Percentiles rank a stretch among this genome's conserved stretches.
These are phyloP conservation scores for Xenops minutus DNA, from an alignment of 2,797 vertebrate genomes.

Conservation along the genomic window DNA sequence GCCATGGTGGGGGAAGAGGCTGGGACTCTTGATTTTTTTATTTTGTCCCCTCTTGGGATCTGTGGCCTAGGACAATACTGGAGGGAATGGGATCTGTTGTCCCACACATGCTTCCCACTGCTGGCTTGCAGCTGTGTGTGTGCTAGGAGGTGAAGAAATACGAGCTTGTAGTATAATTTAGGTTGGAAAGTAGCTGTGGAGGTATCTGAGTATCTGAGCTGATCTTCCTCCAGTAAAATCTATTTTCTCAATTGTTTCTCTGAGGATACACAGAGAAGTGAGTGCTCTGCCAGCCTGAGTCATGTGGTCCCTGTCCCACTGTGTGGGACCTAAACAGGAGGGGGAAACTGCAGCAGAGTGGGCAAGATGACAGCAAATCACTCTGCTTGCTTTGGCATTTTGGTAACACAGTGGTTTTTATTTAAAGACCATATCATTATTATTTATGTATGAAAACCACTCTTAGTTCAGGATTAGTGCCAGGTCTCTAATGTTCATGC, in stretches of 20 bases:
- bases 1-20: not conserved
- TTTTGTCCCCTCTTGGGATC: not conserved
- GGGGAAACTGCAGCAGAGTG: not conserved
- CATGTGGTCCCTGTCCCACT: not conserved
- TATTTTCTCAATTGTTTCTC: not conserved
- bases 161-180: not conserved
- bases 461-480: constrained; percentile 14
- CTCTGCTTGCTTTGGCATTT: not conserved
- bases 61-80: not conserved
- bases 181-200: not conserved
- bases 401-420: not conserved
- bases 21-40: not conserved
- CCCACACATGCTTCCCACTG: not conserved
- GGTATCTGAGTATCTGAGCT: not conserved
- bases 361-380: not conserved
- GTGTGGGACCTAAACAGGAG: not conserved
- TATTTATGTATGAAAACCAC: constrained; percentile 23
- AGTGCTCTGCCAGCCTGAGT: not conserved
- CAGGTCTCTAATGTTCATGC: not conserved
- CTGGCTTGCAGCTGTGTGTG: not conserved
- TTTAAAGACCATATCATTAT: not conserved
- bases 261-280: not conserved
- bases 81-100: not conserved
- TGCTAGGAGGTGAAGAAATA: not conserved
- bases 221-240: not conserved